Percentiles rank a stretch among this genome's conserved stretches.
Evolutionary conservation across 2,113 vertebrate genomes (phyloP).

Genomic region (Sinocyclocheilus anophthalmus): DNA sequence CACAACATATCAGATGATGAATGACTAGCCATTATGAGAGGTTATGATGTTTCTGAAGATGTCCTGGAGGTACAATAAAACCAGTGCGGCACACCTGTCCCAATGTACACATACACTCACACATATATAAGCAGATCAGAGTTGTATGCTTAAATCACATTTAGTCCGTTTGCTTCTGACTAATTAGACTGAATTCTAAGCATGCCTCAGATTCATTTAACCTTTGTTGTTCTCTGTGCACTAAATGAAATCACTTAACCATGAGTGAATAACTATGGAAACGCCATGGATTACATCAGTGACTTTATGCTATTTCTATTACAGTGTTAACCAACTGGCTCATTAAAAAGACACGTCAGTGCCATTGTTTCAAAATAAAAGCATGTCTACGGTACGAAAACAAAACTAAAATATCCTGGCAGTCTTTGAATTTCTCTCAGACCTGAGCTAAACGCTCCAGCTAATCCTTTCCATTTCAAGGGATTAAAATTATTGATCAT

Average conservation of each 20-base stretch:
- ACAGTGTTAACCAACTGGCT: constrained; percentile 31
- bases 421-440: not conserved
- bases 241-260: not conserved
- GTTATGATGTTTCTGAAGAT: constrained; percentile 39
- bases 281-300: not conserved
- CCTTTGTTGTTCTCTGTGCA: constrained; percentile 7
- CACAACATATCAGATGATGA: constrained; percentile 35
- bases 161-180: no score
- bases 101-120: not conserved
- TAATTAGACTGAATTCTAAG: constrained; percentile 25
- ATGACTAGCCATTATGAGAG: constrained; percentile 33
- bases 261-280: constrained; percentile 21
- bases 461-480: not conserved
- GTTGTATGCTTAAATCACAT: not conserved
- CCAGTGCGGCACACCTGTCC: not conserved
- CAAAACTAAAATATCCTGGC: not conserved
- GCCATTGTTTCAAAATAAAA: constrained; percentile 1
- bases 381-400: not conserved
- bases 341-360: not conserved
- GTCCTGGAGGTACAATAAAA: constrained; percentile 33
- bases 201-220: not conserved
- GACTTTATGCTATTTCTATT: constrained; percentile 25
- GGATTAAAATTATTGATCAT: constrained; percentile 13
- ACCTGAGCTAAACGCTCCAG: not conserved
- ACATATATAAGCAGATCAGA: not conserved